Evolutionary conservation across 2,113 vertebrate species (phyloP), one percentile per base, ranked within the genome.

Genomic region (Motacilla tschutschensis): DNA sequence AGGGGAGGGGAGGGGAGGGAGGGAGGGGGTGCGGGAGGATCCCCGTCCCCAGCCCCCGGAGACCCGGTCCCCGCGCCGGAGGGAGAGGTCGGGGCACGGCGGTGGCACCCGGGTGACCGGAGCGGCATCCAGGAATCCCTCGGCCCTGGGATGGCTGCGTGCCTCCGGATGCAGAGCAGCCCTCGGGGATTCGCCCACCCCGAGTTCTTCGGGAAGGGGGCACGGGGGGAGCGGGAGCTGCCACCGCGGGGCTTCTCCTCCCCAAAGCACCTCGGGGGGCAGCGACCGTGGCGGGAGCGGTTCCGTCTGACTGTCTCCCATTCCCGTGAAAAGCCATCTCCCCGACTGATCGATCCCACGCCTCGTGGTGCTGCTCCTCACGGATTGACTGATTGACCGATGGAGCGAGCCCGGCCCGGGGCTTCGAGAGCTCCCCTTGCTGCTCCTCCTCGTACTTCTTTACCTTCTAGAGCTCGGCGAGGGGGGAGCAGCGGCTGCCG

Each of bases 141-240:
- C 1, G 0, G 1, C 43, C 10, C 2, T 8, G 3, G 9, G 12
- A 7, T 0, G 43, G 29, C 31, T 4, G 26, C 2, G 10, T 17
- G 17, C 29, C 47, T 5, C 35, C 12, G 4, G n/a, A 7, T 8
- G 7, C 24, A 3, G 17, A 3, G 17, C 36, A 2, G 9, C 43
- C 43, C 28, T 9, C 54, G 0, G 31, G 71, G 38, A 11, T 40
- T 31, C 3, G 4, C 29, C 13, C 20, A 0, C 10, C 35, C 14
- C 2, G 9, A 20, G 36, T 1, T 19, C 14, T 8, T 9, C 0
- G 48, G 65, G 54, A 29, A 29, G 41, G 47, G 43, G 71, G 17
- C 50, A 2, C 5, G 2, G 74, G 55, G n/a, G 2, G 60, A 29
- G 46, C 28, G 11, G 14, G 44, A 47, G 83, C 66, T 31, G 59